A percentile compares a stretch with the other conserved stretches of the same genome.
Evolutionary conservation across 2,888 invertebrate species (phyloP).

Genomic region (Lamellibrachia columna): DNA sequence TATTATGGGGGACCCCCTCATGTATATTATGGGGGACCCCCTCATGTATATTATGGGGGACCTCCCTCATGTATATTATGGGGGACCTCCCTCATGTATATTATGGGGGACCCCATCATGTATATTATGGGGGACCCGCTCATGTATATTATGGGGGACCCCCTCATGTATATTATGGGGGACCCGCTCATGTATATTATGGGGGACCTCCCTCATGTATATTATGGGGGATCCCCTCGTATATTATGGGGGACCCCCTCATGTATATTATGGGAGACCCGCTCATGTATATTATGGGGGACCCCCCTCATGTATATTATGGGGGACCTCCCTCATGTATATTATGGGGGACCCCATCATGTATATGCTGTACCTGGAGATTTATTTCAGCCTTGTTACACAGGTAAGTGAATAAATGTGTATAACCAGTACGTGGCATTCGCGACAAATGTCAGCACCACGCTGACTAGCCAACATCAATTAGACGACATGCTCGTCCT

Average conservation of each 20-base stretch:
- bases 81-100: too few relatives aligned
- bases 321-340: too few relatives aligned
- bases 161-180: not conserved
- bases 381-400: not conserved
- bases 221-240: not conserved
- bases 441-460: not conserved
- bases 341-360: not conserved
- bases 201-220: not conserved
- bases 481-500: not conserved
- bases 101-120: not conserved
- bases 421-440: not conserved
- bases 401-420: constrained; percentile 9
- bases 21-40: too few relatives aligned
- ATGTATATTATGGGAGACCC: not conserved
- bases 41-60: not conserved
- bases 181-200: not conserved
- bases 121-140: not conserved
- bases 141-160: not conserved
- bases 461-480: not conserved
- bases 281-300: not conserved
- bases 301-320: not conserved
- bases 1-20: not conserved
- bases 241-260: not conserved
- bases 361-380: not conserved
- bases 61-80: not conserved